These are phyloP conservation scores for Leucophora obtusa DNA, from an alignment of 2,888 invertebrate genomes.

Conservation along the genomic window DNA sequence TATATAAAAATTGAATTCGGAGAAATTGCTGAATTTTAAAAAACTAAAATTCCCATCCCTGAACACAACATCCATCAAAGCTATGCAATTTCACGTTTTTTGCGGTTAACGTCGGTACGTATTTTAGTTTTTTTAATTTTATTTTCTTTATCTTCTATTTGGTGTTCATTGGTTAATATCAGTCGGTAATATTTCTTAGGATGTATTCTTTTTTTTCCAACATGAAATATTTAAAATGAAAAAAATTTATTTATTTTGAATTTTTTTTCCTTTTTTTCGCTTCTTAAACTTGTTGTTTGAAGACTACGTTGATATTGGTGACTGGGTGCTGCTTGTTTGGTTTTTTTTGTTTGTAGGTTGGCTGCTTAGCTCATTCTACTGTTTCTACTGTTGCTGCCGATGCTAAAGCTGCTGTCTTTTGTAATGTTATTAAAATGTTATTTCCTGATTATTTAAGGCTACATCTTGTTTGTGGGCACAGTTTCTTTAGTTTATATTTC, in stretches of 20 bases:
- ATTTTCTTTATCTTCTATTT: slow-evolving; percentile 7
- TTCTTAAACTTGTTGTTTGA: slow-evolving; percentile 22
- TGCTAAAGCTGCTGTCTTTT: slow-evolving; percentile 39
- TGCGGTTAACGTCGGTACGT: background rate
- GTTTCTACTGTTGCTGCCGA: slow-evolving; percentile 3
- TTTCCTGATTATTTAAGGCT: slow-evolving; percentile 61
- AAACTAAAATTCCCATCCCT: background rate
- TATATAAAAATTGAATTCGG: too few species aligned
- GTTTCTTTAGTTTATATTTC: slow-evolving; percentile 34
- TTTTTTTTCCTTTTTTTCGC: slow-evolving; percentile 4
- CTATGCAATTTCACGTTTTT: slow-evolving; percentile 34
- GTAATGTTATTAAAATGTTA: slow-evolving; percentile 63
- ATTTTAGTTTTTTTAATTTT: background rate
- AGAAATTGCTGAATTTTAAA: too few species aligned
- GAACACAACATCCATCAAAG: slow-evolving; percentile 32
- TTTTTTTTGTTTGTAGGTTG: background rate
- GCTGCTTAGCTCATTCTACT: background rate
- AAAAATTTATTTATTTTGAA: background rate
- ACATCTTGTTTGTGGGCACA: slow-evolving; percentile 54
- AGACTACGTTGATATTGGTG: background rate
- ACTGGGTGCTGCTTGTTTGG: background rate
- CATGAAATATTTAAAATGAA: background rate
- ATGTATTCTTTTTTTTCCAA: slow-evolving; percentile 1
- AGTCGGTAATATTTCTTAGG: slow-evolving; percentile 14
- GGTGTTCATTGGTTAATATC: slow-evolving; percentile 35